A percentile compares a stretch with the other conserved stretches of the same genome.
These are phyloP conservation scores for Eudasyphora cyanicolor DNA, from an alignment of 2,888 invertebrate genomes.

Conservation along the genomic window DNA sequence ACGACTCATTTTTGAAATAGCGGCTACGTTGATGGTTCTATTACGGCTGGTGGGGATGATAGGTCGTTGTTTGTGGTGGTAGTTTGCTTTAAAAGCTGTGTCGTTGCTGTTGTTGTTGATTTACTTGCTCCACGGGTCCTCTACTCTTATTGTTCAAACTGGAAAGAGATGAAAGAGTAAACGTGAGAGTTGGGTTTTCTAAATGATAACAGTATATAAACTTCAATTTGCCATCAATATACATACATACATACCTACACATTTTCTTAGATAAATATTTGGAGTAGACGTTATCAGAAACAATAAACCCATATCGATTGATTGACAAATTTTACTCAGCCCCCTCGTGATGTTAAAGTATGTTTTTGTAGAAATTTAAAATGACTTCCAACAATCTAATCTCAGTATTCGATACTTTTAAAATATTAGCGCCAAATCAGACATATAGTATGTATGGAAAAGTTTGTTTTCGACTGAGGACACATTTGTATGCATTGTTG, in stretches of 20 bases:
- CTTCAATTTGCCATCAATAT: neutral
- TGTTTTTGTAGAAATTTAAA: neutral
- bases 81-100: slow-evolving; percentile 26
- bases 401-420: no score
- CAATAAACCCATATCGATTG: neutral
- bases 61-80: neutral
- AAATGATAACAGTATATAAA: neutral
- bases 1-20: slow-evolving; percentile 71
- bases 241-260: neutral
- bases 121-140: no score
- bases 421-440: no score
- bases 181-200: neutral
- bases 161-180: slow-evolving; percentile 21
- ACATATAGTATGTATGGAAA: no score
- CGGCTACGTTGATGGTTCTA: neutral
- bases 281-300: neutral
- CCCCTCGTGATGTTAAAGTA: neutral
- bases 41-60: slow-evolving; percentile 12
- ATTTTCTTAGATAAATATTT: slow-evolving; percentile 18
- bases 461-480: no score
- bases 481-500: no score
- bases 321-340: neutral
- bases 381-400: neutral
- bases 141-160: slow-evolving; percentile 11
- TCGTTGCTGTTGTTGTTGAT: neutral